Evolutionary conservation across 2,797 vertebrate species (phyloP).

Genomic region (Pseudomugil tenellus): DNA sequence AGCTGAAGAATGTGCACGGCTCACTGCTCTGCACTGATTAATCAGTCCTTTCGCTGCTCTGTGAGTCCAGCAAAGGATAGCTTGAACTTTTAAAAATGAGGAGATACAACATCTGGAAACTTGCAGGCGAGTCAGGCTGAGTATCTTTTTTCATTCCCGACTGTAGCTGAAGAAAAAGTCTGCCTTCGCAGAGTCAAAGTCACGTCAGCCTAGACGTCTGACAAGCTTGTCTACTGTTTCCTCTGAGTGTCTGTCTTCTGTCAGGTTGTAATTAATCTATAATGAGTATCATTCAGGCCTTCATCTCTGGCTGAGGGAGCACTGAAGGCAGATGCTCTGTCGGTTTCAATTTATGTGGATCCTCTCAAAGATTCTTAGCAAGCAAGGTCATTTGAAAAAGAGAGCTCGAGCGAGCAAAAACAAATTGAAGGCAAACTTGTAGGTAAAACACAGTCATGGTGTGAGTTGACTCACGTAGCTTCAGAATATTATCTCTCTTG

Average conservation of each 20-base stretch:
- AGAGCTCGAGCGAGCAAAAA: slow-evolving; percentile 7
- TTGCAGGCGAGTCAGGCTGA: slow-evolving; percentile 16
- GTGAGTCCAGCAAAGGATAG: slow-evolving; percentile 54
- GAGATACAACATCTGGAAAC: slow-evolving; percentile 28
- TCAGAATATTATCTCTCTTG: slow-evolving; percentile 44
- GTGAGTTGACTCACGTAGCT: slow-evolving; percentile 25
- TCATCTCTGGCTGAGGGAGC: slow-evolving; percentile 46
- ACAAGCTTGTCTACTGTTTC: slow-evolving; percentile 42
- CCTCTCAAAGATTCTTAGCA: slow-evolving; percentile 22
- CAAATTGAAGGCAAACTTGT: slow-evolving; percentile 12
- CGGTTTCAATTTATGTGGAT: slow-evolving; percentile 51
- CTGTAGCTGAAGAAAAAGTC: slow-evolving; percentile 29
- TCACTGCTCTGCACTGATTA: slow-evolving; percentile 17
- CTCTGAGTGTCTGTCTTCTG: slow-evolving; percentile 46
- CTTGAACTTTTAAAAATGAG: slow-evolving; percentile 18
- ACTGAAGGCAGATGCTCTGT: slow-evolving; percentile 53
- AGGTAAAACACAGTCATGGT: slow-evolving; percentile 17
- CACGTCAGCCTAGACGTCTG: slow-evolving; percentile 22
- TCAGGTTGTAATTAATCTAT: slow-evolving; percentile 65
- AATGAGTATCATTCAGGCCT: slow-evolving; percentile 51
- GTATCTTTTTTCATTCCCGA: slow-evolving; percentile 13
- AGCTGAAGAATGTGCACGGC: slow-evolving; percentile 23
- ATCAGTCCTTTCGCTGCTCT: slow-evolving; percentile 52
- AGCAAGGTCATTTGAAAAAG: slow-evolving; percentile 43
- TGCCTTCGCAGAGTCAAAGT: slow-evolving; percentile 13